phyloP scores from a whole-genome alignment of 1,140 invertebrate species.

The Drosophila chauvacae region DNA sequence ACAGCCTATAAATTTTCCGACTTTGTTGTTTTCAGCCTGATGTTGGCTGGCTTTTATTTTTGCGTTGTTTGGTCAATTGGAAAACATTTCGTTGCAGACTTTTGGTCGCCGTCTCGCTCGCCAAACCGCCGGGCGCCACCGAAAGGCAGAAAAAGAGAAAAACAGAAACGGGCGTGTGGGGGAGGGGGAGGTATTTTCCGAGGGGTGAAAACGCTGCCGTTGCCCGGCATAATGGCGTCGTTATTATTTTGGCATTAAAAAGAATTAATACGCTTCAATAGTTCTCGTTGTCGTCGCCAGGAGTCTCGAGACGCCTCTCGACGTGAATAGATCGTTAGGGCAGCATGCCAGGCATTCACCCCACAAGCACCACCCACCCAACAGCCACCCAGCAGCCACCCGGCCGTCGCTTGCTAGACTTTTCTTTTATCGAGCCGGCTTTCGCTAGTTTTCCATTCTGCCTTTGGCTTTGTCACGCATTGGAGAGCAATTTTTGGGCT shows the following conservation, averaged over 20 bases:
- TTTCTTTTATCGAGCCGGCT: conserved; percentile 48
- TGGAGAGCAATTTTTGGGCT: conserved; percentile 65
- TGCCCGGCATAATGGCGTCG: conserved; percentile 78
- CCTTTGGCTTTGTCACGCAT: conserved; percentile 69
- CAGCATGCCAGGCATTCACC: conserved; percentile 62
- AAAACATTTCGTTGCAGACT: conserved; percentile 82
- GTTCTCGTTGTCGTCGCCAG: conserved; percentile 62
- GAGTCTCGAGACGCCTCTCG: conserved; percentile 57
- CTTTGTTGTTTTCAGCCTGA: conserved; percentile 24
- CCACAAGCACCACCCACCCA: conserved; percentile 3
- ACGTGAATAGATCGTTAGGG: conserved; percentile 81
- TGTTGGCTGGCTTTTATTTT: conserved; percentile 71
- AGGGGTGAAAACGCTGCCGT: conserved; percentile 27
- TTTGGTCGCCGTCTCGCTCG: conserved; percentile 62
- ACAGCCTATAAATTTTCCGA: background rate
- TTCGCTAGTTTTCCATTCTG: conserved; percentile 55
- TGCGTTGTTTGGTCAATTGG: conserved; percentile 81
- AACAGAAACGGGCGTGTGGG: background rate
- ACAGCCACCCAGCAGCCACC: background rate
- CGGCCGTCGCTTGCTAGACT: background rate
- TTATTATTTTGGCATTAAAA: conserved; percentile 83
- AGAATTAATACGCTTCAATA: conserved; percentile 83
- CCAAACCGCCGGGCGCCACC: conserved; percentile 43
- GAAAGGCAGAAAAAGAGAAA: conserved; percentile 3
- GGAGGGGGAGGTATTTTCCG: background rate